These are phyloP conservation scores for Galerucella nymphaeae DNA, from an alignment of 2,888 invertebrate genomes.

Conservation along the genomic window DNA sequence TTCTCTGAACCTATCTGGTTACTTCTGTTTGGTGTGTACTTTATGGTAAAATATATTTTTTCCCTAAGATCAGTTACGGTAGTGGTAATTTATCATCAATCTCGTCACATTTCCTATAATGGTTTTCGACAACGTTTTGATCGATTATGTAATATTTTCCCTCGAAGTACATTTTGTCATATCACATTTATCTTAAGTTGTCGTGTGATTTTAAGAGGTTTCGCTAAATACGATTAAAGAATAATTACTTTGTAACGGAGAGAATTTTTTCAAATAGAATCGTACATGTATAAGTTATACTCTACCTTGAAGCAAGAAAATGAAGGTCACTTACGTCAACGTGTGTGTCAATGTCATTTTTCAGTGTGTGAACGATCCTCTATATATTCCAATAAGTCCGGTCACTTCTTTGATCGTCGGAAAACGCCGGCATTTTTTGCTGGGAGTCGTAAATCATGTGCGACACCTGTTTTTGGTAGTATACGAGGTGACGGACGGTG, in stretches of 20 bases:
- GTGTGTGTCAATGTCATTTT: too few species aligned
- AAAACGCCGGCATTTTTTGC: too few species aligned
- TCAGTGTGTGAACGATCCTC: too few species aligned
- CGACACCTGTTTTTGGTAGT: too few species aligned
- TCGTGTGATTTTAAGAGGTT: not conserved
- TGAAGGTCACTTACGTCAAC: too few species aligned
- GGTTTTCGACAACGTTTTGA: not conserved
- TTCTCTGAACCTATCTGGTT: not conserved
- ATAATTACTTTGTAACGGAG: not conserved
- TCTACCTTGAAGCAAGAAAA: too few species aligned
- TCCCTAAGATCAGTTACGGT: not conserved
- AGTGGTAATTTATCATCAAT: not conserved
- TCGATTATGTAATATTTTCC: not conserved
- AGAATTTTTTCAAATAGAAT: not conserved
- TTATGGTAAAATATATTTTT: not conserved
- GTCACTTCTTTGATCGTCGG: too few species aligned
- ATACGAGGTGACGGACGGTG: too few species aligned
- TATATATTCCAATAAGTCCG: too few species aligned
- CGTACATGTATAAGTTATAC: too few species aligned
- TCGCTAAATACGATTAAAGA: conserved; percentile 1
- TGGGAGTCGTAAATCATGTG: too few species aligned
- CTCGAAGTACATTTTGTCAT: not conserved
- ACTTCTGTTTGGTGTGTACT: not conserved
- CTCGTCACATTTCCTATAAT: not conserved
- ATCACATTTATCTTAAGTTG: not conserved